phyloP scores from a whole-genome alignment of 2,113 vertebrate species.

The Psilopsiagon aymara region DNA sequence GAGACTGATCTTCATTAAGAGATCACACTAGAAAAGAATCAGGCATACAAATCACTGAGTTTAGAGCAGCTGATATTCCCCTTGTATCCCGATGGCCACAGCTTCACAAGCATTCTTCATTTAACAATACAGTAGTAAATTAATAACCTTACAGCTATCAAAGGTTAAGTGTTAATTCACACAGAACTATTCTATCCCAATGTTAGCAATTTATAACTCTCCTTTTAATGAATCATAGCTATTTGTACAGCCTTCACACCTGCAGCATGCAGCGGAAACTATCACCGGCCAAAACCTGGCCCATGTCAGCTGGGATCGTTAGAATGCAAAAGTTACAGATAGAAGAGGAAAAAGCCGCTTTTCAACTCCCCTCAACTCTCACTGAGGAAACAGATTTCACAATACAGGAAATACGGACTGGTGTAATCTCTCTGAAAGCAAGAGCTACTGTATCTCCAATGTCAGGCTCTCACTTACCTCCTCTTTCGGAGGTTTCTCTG shows the following conservation, averaged over 20 bases:
- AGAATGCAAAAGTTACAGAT: background rate
- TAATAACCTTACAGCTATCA: too few species aligned
- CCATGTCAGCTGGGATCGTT: too few species aligned
- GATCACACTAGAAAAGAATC: background rate
- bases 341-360: background rate
- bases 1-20: background rate
- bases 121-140: background rate
- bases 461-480: background rate
- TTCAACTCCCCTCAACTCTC: background rate
- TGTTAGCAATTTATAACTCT: background rate
- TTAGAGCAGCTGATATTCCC: background rate
- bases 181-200: background rate
- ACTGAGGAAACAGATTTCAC: background rate
- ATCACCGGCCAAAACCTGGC: background rate
- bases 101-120: background rate
- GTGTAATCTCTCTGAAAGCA: background rate
- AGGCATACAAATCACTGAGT: background rate
- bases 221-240: background rate
- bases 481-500: background rate
- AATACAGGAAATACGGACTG: background rate
- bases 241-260: background rate
- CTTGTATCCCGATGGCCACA: background rate
- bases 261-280: background rate
- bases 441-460: background rate
- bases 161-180: background rate